A percentile compares a stretch with the other conserved stretches of the same genome.
Conservation (phyloP, 2,888 invertebrate genomes). For the Leptopterna dolabrata region DNA sequence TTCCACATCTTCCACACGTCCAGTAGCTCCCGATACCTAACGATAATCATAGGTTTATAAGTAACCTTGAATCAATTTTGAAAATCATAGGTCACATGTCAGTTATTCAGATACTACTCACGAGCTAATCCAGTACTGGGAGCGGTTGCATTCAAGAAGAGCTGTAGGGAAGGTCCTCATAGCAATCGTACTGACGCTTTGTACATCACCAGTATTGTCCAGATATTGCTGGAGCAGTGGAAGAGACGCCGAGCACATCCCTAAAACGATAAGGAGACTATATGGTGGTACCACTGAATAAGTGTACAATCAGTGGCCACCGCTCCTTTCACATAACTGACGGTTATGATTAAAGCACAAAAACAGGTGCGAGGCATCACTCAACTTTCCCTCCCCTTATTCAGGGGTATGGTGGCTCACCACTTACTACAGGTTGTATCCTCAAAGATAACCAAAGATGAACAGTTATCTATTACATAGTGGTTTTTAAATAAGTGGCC, state of each 20-base stretch:
- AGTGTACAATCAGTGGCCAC: too few species aligned
- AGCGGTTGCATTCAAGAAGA: constrained; percentile 73
- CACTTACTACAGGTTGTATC: too few species aligned
- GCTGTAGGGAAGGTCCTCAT: constrained; percentile 82
- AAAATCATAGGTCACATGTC: neutral
- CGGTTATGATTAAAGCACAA: too few species aligned
- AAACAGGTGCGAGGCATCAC: too few species aligned
- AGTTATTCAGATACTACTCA: constrained; percentile 4
- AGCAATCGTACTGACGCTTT: constrained; percentile 85
- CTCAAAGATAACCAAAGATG: too few species aligned
- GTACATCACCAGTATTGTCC: constrained; percentile 89
- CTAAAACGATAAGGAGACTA: constrained; percentile 66
- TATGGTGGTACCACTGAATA: neutral
- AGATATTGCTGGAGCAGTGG: constrained; percentile 87
- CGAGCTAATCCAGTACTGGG: constrained; percentile 78
- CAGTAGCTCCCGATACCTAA: constrained; percentile 83
- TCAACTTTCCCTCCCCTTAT: too few species aligned
- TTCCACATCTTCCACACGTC: constrained; percentile 94
- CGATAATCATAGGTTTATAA: neutral
- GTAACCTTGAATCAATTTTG: neutral
- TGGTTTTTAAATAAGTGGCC: too few species aligned
- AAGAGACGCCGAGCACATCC: constrained; percentile 75
- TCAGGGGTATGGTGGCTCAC: too few species aligned
- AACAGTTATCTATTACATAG: too few species aligned
- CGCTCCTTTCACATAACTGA: too few species aligned